Base-by-base conservation (phyloP, 2,888 invertebrate species). In the Pristionchus arcanus region DNA sequence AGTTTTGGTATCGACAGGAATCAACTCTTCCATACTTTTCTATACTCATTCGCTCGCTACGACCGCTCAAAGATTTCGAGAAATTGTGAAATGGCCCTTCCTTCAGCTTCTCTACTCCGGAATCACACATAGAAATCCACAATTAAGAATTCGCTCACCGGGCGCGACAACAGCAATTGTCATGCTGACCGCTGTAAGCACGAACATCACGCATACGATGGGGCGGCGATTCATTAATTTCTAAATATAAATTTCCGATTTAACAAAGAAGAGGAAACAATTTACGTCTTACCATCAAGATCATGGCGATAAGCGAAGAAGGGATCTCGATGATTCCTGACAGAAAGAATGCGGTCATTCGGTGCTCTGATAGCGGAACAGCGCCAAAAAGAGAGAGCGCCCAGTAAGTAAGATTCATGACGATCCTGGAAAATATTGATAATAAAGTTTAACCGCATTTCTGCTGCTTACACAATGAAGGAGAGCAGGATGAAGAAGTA, bases 351-450 rank as follows among this genome's bases (percentile, higher is more conserved):
- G 95, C 95, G 25, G 92, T 91, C 91, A 93, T 93, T 87, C 92
- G 92, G 90, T 95, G 92, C 68, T 95, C 94, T 25, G 92, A 92
- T n/a, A 95, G 90, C 37, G 94, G 94, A 11, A 19, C 3, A 0
- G 93, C 92, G n/a, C 93, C 93, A 91, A 93, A 94, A 59, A 95
- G 91, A 13, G 94, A 94, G 4, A 95, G 90, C 2, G 92, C 94
- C 95, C 95, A 95, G 90, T 95, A 95, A 42, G 93, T 92, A n/a
- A 91, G 91, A 90, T 94, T 94, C 93, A 95, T 94, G 11, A 92
- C 92, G 28, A 93, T 91, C 90, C 94, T 94, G 5, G 28, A n/a
- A n/a, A 28, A 28, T n/a, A n/a, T n/a, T n/a, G n/a, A n/a, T n/a
- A n/a, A n/a, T n/a, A n/a, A n/a, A n/a, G n/a, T n/a, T n/a, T n/a